Evolutionary conservation across 64 coral and sea anemone species (phyloP).

Genomic region (Montipora cactus): DNA sequence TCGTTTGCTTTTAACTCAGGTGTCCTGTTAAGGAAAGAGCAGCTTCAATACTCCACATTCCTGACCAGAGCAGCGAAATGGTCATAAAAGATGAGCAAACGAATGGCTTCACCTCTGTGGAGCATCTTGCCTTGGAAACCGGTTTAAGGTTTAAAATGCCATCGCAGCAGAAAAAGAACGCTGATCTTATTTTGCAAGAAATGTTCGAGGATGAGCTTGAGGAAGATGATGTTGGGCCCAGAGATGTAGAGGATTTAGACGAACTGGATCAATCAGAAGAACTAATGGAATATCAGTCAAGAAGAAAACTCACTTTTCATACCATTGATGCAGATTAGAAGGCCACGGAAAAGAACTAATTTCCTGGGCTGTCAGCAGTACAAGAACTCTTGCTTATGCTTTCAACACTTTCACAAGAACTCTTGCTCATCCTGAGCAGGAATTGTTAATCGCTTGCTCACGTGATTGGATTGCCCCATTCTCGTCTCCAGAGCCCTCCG

Average conservation of each 20-base stretch:
- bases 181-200: slow-evolving; percentile 89
- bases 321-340: slow-evolving; percentile 41
- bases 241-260: slow-evolving; percentile 68
- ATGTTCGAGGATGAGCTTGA: slow-evolving; percentile 96
- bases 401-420: no score
- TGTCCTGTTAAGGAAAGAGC: slow-evolving; percentile 31
- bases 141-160: slow-evolving; percentile 86
- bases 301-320: slow-evolving; percentile 74
- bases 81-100: slow-evolving; percentile 6
- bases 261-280: slow-evolving; percentile 75
- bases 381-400: not conserved
- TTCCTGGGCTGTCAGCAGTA: not conserved
- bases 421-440: no score
- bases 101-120: slow-evolving; percentile 53
- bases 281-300: not conserved
- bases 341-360: not conserved
- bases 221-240: slow-evolving; percentile 84
- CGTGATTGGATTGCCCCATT: no score
- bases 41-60: not conserved
- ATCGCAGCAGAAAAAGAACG: slow-evolving; percentile 93
- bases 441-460: no score
- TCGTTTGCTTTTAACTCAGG: not conserved
- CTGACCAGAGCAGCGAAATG: not conserved
- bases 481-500: no score
- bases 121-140: slow-evolving; percentile 70